Conservation (phyloP, 2,888 invertebrate species). For the Sturmia bella region DNA sequence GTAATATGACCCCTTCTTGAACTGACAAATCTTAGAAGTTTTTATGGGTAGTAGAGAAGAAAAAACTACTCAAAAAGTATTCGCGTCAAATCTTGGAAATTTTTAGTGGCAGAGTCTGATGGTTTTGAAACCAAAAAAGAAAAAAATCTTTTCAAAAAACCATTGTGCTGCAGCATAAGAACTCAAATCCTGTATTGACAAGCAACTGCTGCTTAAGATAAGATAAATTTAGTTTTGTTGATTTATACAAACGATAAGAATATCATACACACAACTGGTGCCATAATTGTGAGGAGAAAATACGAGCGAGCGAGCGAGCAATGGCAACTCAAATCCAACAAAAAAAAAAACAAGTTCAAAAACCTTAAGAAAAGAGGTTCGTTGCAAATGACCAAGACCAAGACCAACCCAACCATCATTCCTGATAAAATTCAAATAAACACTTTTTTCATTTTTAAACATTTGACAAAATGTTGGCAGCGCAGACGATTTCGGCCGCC, state of each 20-base stretch:
- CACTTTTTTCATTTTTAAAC: slow-evolving; percentile 23
- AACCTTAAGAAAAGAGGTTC: slow-evolving; percentile 39
- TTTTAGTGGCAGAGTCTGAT: no score
- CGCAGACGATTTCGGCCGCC: background rate
- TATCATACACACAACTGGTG: slow-evolving; percentile 12
- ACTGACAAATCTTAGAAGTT: no score
- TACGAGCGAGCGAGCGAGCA: no score
- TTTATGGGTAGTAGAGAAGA: no score
- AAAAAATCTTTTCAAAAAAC: no score
- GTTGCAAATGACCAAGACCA: no score
- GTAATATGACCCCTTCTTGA: no score
- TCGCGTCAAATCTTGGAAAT: no score
- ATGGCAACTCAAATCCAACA: background rate
- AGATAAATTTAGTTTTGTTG: slow-evolving; percentile 32
- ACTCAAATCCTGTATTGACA: slow-evolving; percentile 5
- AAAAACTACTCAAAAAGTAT: no score
- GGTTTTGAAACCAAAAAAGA: no score
- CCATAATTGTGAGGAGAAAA: slow-evolving; percentile 11
- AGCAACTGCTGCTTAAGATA: slow-evolving; percentile 19
- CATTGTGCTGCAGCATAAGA: no score
- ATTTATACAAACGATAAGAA: slow-evolving; percentile 14
- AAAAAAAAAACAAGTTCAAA: slow-evolving; percentile 47
- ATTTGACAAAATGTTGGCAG: slow-evolving; percentile 46
- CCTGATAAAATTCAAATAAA: slow-evolving; percentile 49
- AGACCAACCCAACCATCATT: background rate